Evolutionary conservation across 2,888 invertebrate species (phyloP), one percentile per base, ranked within the genome.

Genomic region (Anoplius nigerrimus): DNA sequence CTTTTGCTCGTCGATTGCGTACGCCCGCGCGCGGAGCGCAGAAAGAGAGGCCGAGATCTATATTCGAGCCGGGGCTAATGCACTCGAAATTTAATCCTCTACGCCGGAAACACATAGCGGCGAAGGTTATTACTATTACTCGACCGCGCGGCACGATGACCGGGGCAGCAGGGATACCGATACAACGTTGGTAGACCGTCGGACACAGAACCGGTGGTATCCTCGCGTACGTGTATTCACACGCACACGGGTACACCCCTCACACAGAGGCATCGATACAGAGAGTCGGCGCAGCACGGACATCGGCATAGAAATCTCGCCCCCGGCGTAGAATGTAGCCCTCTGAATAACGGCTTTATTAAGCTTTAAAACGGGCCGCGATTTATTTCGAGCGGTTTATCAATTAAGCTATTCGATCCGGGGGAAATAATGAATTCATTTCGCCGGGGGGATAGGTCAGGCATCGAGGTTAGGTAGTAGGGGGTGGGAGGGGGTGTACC

Each of bases 361-460:
- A 74, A 74, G 70, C 75, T 62, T 64, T 70, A 73, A 76, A 74
- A 75, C 67, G 73, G 68, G 68, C 62, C 45, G 45, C 74, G 65
- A 79, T 80, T 82, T 78, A 77, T 81, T 78, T 74, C 73, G 64
- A 56, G 21, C 65, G 74, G 73, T 78, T 80, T 79, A 72, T 75
- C 80, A 76, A 78, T 78, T 76, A 77, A 75, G 63, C 65, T 60
- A 62, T 15, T 71, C 69, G 74, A 76, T 79, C 72, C n/a, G n/a
- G n/a, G 80, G 77, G 81, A 83, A 84, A 79, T 78, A 75, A 76
- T 74, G 80, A 77, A 80, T 82, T 81, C 82, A 83, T 82, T 81
- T 71, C 71, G 66, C 66, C n/a, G n/a, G n/a, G n/a, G 63, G 62
- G 69, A 74, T 63, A 67, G 76, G 60, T 71, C 60, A 66, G 66